These are phyloP conservation scores for Ammodytes marinus DNA, from an alignment of 2,113 vertebrate species.

Conservation along the genomic window DNA sequence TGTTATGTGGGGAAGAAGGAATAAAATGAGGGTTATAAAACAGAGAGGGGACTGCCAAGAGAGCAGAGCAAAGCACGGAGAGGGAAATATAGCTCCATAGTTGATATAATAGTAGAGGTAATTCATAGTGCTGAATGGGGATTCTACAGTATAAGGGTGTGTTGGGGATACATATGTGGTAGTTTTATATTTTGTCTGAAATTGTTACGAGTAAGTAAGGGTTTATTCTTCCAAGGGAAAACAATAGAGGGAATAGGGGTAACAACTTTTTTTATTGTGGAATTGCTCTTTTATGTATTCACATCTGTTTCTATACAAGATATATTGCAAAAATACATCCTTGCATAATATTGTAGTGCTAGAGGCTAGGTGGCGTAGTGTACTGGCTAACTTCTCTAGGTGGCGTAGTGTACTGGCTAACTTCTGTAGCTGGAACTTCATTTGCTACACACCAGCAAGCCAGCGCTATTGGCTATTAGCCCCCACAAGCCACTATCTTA, in stretches of 20 bases:
- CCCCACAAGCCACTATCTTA: neutral
- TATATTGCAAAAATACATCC: neutral
- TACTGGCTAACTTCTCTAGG: neutral
- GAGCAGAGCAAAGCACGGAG: neutral
- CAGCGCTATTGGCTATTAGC: no score
- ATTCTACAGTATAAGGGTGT: neutral
- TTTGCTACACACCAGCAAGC: neutral
- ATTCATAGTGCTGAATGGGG: neutral
- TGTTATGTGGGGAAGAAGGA: slow-evolving; percentile 38
- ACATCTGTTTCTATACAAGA: neutral
- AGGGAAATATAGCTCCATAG: neutral
- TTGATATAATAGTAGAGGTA: no score
- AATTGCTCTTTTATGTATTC: neutral
- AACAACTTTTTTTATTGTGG: neutral
- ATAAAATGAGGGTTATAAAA: slow-evolving; percentile 36
- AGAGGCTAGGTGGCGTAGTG: neutral
- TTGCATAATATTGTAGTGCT: neutral
- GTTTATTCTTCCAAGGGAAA: neutral
- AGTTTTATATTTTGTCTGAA: neutral
- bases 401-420: neutral
- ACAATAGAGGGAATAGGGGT: neutral
- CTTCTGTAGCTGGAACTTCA: neutral
- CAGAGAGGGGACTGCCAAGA: slow-evolving; percentile 1
- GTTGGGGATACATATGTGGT: neutral
- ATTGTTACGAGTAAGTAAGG: neutral